Percentiles rank a stretch among this genome's conserved stretches.
These are phyloP conservation scores for Peromyscus eremicus DNA, from an alignment of 2,797 vertebrate species.

Conservation along the genomic window DNA sequence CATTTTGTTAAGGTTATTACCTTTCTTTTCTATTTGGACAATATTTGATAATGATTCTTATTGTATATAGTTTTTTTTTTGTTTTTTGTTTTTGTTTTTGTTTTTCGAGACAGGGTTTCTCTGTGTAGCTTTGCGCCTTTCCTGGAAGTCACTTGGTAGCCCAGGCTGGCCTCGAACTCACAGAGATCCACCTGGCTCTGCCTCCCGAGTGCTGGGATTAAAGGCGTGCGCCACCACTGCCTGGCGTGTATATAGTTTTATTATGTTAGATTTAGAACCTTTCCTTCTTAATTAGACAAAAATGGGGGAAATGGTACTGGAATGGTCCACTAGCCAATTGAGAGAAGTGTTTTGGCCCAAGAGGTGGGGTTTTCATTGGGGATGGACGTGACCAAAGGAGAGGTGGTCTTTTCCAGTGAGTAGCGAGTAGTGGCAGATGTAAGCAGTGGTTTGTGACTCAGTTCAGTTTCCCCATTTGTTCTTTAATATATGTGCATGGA, in stretches of 20 bases:
- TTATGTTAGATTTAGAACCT: neutral
- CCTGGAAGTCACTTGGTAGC: too few species aligned
- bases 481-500: neutral
- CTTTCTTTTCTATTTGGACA: neutral
- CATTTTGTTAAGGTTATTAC: too few species aligned
- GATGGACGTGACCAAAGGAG: neutral
- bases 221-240: too few species aligned
- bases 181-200: too few species aligned
- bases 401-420: neutral
- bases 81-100: too few species aligned
- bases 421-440: neutral
- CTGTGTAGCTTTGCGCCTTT: too few species aligned
- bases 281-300: neutral
- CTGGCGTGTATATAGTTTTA: neutral
- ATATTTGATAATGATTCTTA: neutral
- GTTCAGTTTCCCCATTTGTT: neutral
- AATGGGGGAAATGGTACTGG: neutral
- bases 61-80: neutral
- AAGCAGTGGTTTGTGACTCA: neutral
- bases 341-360: neutral
- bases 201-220: too few species aligned
- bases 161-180: too few species aligned
- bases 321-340: neutral
- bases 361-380: neutral
- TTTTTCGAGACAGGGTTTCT: too few species aligned